Percentiles rank a stretch among this genome's conserved stretches.
Conservation (phyloP, 2,888 invertebrate species). For the Glaucopsyche alexis region DNA sequence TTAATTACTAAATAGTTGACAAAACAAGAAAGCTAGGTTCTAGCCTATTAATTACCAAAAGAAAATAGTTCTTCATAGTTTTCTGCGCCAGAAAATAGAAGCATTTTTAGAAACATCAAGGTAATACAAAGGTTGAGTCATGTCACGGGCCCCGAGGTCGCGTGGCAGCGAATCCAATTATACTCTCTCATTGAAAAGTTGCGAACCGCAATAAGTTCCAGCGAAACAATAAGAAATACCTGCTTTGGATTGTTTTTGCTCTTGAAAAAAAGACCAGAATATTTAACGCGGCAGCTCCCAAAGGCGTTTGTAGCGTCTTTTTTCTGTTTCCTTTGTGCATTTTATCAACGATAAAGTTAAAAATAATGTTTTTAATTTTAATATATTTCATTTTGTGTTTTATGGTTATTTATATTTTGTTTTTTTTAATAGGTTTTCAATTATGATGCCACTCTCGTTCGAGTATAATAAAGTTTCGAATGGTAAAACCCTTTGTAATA, state of each 20-base stretch:
- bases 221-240: conserved; percentile 35
- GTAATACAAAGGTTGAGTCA: conserved; percentile 21
- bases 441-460: background rate
- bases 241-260: conserved; percentile 31
- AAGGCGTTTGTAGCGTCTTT: conserved; percentile 38
- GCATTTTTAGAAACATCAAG: conserved; percentile 14
- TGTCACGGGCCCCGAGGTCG: conserved; percentile 32
- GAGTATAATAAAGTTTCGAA: too few relatives aligned
- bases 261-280: conserved; percentile 37
- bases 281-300: conserved; percentile 39
- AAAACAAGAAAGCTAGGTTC: too few relatives aligned
- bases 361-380: conserved; percentile 16
- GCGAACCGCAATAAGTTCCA: conserved; percentile 36
- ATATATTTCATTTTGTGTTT: background rate
- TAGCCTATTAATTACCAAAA: background rate
- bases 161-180: conserved; percentile 37
- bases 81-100: background rate
- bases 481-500: background rate
- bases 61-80: background rate
- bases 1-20: too few relatives aligned
- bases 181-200: conserved; percentile 37
- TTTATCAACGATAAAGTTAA: conserved; percentile 24
- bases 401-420: background rate
- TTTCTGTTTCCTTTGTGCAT: conserved; percentile 36
- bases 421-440: background rate